Base-by-base conservation (phyloP, 2,797 vertebrate species). In the Platyrinchus mystaceus region DNA sequence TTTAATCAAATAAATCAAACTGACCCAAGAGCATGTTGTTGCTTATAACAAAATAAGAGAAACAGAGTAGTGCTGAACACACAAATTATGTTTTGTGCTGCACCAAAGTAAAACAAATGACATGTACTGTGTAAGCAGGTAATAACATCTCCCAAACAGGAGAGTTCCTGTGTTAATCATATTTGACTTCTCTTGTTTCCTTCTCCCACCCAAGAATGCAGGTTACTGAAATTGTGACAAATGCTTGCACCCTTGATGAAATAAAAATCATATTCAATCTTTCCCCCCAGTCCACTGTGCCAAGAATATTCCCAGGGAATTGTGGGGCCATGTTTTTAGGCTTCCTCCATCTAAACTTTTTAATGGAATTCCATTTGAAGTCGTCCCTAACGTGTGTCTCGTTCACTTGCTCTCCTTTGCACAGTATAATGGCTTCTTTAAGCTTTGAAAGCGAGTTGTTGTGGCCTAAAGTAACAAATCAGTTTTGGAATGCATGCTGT, bases 401-500 rank as follows among this genome's bases (percentile, higher is more conserved):
- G 77, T 93, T 92, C 92, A 49, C 4, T 7, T 55, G 96, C 94
- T 94, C 90, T 85, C 87, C 90, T 83, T 46, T 77, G 94, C 92
- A 30, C 55, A 67, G 74, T 12, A 85, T 95, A 97, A 97, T 96
- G 95, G 97, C 96, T 98, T 96, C 97, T 96, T 97, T 94, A 89
- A 69, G 96, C 96, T 95, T 85, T 89, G 74, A 96, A 97, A 97
- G 88, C 90, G 90, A 97, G 97, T 96, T 97, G 96, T 96, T 96
- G 97, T 96, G 97, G 97, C 97, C 96, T 97, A 96, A 92, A 97
- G 97, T 98, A 98, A 98, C 97, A 98, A 98, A 98, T 98, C 98
- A 98, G 92, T 97, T 96, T 95, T 98, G 98, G 98, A 98, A 98
- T 99, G 98, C 82, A 83, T 37, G 89, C 98, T 98, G 98, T 98